Conservation (phyloP, 2,888 invertebrate species). For the Philonicus albiceps region DNA sequence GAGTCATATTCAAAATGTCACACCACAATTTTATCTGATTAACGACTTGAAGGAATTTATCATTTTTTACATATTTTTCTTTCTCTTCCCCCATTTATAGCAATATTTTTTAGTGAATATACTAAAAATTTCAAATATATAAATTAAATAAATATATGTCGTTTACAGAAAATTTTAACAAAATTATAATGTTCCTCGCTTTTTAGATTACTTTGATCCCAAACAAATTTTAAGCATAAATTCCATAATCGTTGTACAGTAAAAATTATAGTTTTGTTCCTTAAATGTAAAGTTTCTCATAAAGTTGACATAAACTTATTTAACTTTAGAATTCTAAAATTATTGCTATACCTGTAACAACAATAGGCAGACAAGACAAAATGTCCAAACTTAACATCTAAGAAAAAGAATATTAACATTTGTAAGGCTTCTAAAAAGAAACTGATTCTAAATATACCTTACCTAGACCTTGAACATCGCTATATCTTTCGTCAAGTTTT, state of each 20-base stretch:
- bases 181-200: neutral
- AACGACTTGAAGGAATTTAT: neutral
- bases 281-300: neutral
- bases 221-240: neutral
- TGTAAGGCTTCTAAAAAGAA: too few relatives aligned
- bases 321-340: too few relatives aligned
- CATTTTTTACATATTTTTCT: neutral
- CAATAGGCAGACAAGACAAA: too few relatives aligned
- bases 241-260: neutral
- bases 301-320: too few relatives aligned
- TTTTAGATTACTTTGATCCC: neutral
- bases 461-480: too few relatives aligned
- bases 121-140: neutral
- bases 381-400: too few relatives aligned
- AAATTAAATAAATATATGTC: neutral
- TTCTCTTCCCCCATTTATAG: neutral
- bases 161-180: neutral
- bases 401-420: too few relatives aligned
- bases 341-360: too few relatives aligned
- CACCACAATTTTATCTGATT: neutral
- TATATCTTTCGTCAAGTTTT: too few relatives aligned
- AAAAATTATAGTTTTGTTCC: neutral
- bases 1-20: slow-evolving; percentile 50
- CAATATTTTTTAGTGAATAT: neutral
- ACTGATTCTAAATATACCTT: too few relatives aligned